Evolutionary conservation across 1,140 invertebrate genomes (phyloP).

Genomic region (Helicoverpa armigera): DNA sequence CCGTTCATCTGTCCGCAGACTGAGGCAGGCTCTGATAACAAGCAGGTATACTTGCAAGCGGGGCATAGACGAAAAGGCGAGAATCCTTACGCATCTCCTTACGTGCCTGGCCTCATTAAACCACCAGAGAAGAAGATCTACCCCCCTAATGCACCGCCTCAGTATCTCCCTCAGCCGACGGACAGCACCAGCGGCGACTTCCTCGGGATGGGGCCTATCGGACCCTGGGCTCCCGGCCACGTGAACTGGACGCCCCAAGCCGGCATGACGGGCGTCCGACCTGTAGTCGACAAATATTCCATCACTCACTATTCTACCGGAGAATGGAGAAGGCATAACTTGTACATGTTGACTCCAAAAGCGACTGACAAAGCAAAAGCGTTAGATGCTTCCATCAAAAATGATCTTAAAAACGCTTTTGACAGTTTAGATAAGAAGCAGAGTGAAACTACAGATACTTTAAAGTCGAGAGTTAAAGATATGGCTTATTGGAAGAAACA

Average conservation of each 20-base stretch:
- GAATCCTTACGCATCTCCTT: conserved; percentile 64
- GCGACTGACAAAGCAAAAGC: conserved; percentile 72
- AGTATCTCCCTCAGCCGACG: conserved; percentile 76
- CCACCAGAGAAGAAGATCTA: conserved; percentile 72
- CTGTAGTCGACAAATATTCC: conserved; percentile 92
- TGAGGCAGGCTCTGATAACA: neutral
- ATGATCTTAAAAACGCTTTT: conserved; percentile 80
- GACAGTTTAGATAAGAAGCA: conserved; percentile 88
- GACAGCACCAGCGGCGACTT: conserved; percentile 80
- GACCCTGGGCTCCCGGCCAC: conserved; percentile 91
- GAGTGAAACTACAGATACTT: conserved; percentile 87
- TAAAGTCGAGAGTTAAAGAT: conserved; percentile 88
- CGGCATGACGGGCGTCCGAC: conserved; percentile 90
- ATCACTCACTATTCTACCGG: conserved; percentile 90
- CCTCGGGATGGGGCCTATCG: conserved; percentile 83
- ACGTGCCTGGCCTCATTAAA: conserved; percentile 73
- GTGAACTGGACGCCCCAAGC: conserved; percentile 90
- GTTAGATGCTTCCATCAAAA: conserved; percentile 65
- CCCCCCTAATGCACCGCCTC: conserved; percentile 73
- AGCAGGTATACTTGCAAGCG: conserved; percentile 55
- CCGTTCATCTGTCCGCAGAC: conserved; percentile 72
- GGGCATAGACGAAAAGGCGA: conserved; percentile 52
- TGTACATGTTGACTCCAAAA: conserved; percentile 67
- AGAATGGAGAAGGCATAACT: conserved; percentile 90
- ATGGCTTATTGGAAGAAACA: conserved; percentile 90